Percentiles rank a stretch among this genome's conserved stretches.
Evolutionary conservation across 2,888 invertebrate genomes (phyloP).

Genomic region (Nyleta sp.): DNA sequence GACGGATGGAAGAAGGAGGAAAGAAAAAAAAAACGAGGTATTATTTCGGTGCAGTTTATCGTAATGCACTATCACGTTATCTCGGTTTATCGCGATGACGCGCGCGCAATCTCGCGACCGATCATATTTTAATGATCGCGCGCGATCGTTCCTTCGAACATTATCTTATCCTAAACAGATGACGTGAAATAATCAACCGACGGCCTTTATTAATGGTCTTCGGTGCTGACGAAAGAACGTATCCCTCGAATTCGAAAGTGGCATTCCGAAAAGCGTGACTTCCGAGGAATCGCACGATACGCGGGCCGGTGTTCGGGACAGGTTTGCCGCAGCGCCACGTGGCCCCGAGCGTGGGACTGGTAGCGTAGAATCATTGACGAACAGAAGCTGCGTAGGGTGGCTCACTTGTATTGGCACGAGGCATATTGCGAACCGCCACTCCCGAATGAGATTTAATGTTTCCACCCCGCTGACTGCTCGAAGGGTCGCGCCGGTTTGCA

Average conservation of each 20-base stretch:
- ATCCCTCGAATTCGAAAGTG: too few relatives aligned
- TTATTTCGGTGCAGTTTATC: conserved; percentile 61
- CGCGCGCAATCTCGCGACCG: conserved; percentile 39
- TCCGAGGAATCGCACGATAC: conserved; percentile 71
- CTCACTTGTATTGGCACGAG: conserved; percentile 79
- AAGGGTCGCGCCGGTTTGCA: conserved; percentile 68
- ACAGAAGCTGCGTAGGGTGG: conserved; percentile 65
- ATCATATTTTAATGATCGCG: conserved; percentile 56
- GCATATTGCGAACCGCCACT: conserved; percentile 76
- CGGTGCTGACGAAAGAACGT: too few relatives aligned
- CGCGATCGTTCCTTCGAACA: conserved; percentile 31
- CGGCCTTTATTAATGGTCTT: too few relatives aligned
- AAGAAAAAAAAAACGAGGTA: conserved; percentile 23
- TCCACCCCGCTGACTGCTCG: conserved; percentile 67
- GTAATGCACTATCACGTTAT: conserved; percentile 47
- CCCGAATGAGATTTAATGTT: conserved; percentile 65
- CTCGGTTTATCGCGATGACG: conserved; percentile 49
- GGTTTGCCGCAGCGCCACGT: conserved; percentile 74
- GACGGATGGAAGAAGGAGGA: too few relatives aligned
- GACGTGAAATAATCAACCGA: conserved; percentile 44
- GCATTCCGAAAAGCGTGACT: conserved; percentile 66
- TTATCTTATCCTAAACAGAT: conserved; percentile 54
- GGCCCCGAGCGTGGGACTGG: conserved; percentile 77
- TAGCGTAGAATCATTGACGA: conserved; percentile 66
- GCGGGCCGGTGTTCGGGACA: conserved; percentile 75